Evolutionary conservation across 2,113 vertebrate genomes (phyloP).

Genomic region (Camelus bactrianus): DNA sequence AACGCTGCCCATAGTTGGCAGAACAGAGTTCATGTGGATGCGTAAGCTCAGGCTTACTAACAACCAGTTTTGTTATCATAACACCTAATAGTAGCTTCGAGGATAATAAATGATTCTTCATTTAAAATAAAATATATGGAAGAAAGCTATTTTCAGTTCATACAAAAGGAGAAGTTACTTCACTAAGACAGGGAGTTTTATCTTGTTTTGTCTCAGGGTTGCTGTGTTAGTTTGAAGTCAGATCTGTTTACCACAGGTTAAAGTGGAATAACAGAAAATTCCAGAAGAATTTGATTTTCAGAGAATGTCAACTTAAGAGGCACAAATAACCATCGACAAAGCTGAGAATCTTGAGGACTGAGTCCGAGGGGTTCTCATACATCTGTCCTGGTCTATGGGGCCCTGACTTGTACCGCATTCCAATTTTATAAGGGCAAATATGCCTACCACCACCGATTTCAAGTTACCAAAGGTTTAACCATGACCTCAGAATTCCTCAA

Average conservation of each 20-base stretch:
- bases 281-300: neutral
- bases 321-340: neutral
- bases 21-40: neutral
- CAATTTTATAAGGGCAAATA: neutral
- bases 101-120: neutral
- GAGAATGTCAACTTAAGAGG: neutral
- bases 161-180: neutral
- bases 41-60: neutral
- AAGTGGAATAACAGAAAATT: constrained; percentile 26
- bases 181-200: neutral
- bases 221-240: neutral
- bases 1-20: neutral
- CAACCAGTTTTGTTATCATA: neutral
- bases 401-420: neutral
- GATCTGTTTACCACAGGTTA: neutral
- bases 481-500: neutral
- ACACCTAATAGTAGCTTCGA: neutral
- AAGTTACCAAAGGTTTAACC: neutral
- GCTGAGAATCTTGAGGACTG: neutral
- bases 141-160: neutral
- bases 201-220: neutral
- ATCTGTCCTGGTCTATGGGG: neutral
- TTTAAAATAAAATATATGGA: neutral
- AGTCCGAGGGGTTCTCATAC: neutral
- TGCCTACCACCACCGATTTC: neutral